phyloP scores from a whole-genome alignment of 2,797 vertebrate genomes.

The Ibycter americanus region DNA sequence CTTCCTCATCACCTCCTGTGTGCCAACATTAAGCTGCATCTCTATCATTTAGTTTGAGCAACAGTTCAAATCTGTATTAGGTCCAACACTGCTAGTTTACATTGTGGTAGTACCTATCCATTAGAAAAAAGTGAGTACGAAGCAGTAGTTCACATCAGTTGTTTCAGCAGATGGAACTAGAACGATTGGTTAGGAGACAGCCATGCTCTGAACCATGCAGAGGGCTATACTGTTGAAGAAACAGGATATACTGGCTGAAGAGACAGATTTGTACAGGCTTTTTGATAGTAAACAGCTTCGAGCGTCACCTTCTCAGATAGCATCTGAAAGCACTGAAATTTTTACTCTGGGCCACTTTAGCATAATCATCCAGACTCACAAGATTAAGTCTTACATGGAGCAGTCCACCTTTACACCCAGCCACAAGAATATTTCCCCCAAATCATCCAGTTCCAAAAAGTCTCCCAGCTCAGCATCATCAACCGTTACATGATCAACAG shows the following conservation, averaged over 20 bases:
- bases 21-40: not conserved
- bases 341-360: not conserved
- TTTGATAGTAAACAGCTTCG: not conserved
- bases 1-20: not conserved
- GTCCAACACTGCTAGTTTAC: not conserved
- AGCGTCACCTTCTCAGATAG: not conserved
- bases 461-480: not conserved
- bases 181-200: not conserved
- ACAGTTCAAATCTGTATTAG: not conserved
- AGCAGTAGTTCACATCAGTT: not conserved
- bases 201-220: not conserved
- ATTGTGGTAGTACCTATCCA: not conserved
- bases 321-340: not conserved
- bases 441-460: not conserved
- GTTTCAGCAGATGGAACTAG: not conserved
- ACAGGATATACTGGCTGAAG: not conserved
- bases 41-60: not conserved
- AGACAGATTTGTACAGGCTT: not conserved
- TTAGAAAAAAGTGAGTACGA: not conserved
- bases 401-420: not conserved
- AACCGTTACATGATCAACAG: not conserved
- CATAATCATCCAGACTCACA: not conserved
- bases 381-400: not conserved
- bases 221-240: not conserved
- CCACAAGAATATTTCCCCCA: not conserved